Base-by-base conservation (phyloP, 2,797 vertebrate genomes). In the Gobionotothen gibberifrons region DNA sequence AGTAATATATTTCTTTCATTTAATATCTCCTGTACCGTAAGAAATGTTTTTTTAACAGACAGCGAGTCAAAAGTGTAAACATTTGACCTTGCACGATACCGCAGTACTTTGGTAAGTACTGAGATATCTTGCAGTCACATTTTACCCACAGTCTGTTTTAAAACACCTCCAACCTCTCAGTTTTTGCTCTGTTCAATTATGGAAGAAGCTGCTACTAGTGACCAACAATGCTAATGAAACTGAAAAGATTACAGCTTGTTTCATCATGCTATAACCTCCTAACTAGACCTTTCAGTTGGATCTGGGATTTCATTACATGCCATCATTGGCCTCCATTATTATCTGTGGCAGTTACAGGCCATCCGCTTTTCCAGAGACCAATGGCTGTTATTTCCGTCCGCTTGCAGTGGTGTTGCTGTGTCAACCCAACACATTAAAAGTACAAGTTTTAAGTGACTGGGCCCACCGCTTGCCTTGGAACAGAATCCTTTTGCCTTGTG, bases 241-340 rank as follows among this genome's bases (percentile, higher is more conserved):
- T 21, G 32, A 69, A 12, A 52, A 3, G 0, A 54, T 76, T 73
- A 44, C 44, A 52, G 57, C 42, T 19, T 44, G 43, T 66, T 83
- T 39, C 61, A 58, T 78, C 56, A 63, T 17, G 14, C 21, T 52
- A 40, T 19, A 60, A 64, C 14, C 54, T 66, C 68, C 43, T 39
- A 32, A 29, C 60, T n/a, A 19, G 26, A 76, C 26, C 21, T 64
- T 59, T 67, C 49, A 58, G 56, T 22, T 57, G 21, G 13, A 59
- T 55, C 17, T 59, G 29, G 39, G n/a, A 49, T 69, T 61, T 76
- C 42, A 83, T 83, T 64, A 40, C 36, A 60, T 49, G 40, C 42
- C 17, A 47, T 58, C 55, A 53, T 13, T 68, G 40, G 26, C 42
- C 44, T 57, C 60, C 14, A 52, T 49, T 72, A 69, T 47, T 43